Conservation (phyloP, 1,140 invertebrate genomes). For the Temnothorax nylanderi region DNA sequence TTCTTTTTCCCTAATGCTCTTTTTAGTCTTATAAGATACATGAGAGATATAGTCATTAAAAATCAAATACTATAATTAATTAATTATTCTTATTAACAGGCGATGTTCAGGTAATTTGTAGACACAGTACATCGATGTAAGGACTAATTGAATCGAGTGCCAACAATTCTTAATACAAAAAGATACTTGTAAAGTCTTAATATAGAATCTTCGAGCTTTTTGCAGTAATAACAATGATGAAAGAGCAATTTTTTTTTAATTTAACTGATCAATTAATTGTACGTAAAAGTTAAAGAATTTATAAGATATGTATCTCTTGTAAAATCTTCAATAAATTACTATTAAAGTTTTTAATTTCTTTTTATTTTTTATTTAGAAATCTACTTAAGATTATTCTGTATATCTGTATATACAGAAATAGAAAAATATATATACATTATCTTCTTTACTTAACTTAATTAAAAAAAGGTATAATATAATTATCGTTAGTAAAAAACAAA, state of each 20-base stretch:
- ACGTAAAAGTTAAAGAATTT: not conserved
- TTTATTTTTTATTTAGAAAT: not conserved
- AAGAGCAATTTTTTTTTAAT: not conserved
- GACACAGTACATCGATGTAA: not conserved
- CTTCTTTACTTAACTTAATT: not conserved
- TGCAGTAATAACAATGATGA: not conserved
- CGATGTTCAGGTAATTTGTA: not conserved
- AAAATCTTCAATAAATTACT: conserved; percentile 21
- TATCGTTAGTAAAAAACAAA: not conserved
- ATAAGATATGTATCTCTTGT: not conserved
- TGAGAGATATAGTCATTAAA: not conserved
- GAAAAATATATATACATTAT: not conserved
- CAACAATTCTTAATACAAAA: not conserved
- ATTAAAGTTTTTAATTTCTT: conserved; percentile 13
- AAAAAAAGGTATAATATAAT: too few species aligned
- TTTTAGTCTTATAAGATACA: not conserved
- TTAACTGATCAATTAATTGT: conserved; percentile 3
- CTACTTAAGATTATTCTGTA: not conserved
- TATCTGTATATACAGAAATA: not conserved
- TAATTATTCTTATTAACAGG: conserved; percentile 9
- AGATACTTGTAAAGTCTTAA: not conserved
- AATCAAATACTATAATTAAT: not conserved
- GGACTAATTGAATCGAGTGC: not conserved
- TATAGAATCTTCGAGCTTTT: not conserved
- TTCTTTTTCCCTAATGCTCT: not conserved